Percentiles rank a stretch among this genome's conserved stretches.
These are phyloP conservation scores for Mystacornis crossleyi DNA, from an alignment of 2,113 vertebrate genomes.

Conservation along the genomic window DNA sequence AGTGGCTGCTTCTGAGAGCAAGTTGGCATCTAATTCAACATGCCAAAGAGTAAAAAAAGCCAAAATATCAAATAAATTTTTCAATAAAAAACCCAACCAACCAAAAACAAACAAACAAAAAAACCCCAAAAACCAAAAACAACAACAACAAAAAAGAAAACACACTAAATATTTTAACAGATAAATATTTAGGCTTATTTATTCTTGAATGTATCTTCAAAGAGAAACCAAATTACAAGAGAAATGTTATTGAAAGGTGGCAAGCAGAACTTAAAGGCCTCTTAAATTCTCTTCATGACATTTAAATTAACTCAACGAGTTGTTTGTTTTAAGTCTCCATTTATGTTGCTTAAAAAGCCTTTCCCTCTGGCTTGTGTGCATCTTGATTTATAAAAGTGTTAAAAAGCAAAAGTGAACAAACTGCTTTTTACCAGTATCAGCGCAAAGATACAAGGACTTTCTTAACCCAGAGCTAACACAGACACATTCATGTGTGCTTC, in stretches of 20 bases:
- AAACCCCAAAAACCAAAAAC: neutral
- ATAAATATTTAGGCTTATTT: neutral
- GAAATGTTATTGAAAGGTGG: neutral
- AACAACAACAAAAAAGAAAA: neutral
- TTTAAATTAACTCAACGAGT: neutral
- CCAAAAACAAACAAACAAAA: neutral
- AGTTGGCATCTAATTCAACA: neutral
- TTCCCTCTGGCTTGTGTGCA: neutral
- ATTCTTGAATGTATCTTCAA: neutral
- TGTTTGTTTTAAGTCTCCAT: neutral
- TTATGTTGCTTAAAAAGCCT: neutral
- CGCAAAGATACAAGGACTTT: neutral
- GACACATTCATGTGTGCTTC: neutral
- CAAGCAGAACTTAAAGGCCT: neutral
- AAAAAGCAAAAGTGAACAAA: neutral
- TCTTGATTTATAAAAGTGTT: neutral
- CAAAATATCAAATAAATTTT: neutral
- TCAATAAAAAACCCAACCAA: neutral
- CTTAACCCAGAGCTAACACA: neutral
- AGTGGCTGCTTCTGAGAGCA: neutral
- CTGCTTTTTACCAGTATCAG: neutral
- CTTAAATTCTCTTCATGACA: neutral
- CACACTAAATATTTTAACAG: neutral
- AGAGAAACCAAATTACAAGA: neutral
- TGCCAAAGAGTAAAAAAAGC: neutral